Conservation (phyloP, 2,797 vertebrate species). For the Novumbra hubbsi region DNA sequence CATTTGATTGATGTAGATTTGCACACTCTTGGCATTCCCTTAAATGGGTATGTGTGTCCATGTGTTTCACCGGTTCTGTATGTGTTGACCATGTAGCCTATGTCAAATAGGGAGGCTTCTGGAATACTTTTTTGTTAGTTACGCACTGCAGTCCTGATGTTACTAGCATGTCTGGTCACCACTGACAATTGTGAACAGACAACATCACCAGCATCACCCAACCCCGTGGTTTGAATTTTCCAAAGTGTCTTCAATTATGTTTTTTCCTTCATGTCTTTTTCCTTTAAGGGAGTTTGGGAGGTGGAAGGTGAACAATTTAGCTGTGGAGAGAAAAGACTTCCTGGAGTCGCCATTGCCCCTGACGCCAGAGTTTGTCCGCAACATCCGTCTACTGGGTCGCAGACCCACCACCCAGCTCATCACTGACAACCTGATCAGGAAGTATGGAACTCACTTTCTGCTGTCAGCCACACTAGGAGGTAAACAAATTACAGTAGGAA, state of each 20-base stretch:
- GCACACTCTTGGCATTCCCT: too few species aligned
- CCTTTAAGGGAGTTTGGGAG: slow-evolving; percentile 92
- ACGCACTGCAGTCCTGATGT: too few species aligned
- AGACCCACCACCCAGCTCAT: slow-evolving; percentile 89
- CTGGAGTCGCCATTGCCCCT: slow-evolving; percentile 89
- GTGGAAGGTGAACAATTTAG: slow-evolving; percentile 98
- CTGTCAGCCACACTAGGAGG: slow-evolving; percentile 95
- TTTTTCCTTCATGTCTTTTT: slow-evolving; percentile 17
- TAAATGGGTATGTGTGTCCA: too few species aligned
- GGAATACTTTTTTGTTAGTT: too few species aligned
- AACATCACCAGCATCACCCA: slow-evolving; percentile 19
- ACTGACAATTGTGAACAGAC: slow-evolving; percentile 1
- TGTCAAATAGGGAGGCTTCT: too few species aligned
- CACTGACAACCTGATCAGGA: slow-evolving; percentile 96
- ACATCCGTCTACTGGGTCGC: slow-evolving; percentile 90
- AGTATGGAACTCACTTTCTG: slow-evolving; percentile 97
- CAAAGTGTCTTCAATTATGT: neutral
- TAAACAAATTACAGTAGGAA: slow-evolving; percentile 56
- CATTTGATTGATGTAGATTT: too few species aligned
- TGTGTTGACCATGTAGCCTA: too few species aligned
- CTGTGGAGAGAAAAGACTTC: slow-evolving; percentile 92
- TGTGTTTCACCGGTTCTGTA: too few species aligned
- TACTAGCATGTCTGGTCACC: too few species aligned
- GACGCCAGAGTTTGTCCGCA: slow-evolving; percentile 92
- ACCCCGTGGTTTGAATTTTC: slow-evolving; percentile 33